Percentiles rank a stretch among this genome's conserved stretches.
Conservation (phyloP, 1,140 invertebrate genomes). For the Macrostomum lignano region DNA sequence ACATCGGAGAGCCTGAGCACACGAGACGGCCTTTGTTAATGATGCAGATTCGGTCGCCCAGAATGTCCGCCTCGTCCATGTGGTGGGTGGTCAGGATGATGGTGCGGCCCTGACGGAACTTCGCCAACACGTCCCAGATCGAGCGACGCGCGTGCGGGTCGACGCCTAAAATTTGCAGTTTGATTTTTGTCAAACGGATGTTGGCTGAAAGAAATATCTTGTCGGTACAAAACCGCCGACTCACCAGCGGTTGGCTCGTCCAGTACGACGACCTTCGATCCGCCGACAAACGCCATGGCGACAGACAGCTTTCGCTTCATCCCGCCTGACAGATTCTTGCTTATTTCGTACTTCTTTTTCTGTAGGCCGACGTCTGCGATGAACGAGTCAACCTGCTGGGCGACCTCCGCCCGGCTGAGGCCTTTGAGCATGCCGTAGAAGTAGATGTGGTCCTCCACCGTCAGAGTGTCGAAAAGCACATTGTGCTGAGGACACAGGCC, state of each 20-base stretch:
- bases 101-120: slow-evolving; percentile 30
- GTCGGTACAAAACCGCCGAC: too few relatives aligned
- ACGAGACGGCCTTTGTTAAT: slow-evolving; percentile 36
- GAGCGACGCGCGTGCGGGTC: slow-evolving; percentile 62
- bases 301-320: slow-evolving; percentile 31
- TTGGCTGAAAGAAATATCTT: too few relatives aligned
- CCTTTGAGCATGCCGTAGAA: slow-evolving; percentile 50
- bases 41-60: slow-evolving; percentile 41
- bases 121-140: slow-evolving; percentile 44
- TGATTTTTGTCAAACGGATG: not conserved
- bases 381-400: slow-evolving; percentile 27
- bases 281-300: slow-evolving; percentile 30
- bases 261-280: slow-evolving; percentile 23
- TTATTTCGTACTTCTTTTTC: slow-evolving; percentile 35
- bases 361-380: slow-evolving; percentile 32
- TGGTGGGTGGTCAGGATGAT: slow-evolving; percentile 41
- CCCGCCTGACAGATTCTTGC: slow-evolving; percentile 36
- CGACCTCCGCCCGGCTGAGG: slow-evolving; percentile 31
- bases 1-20: slow-evolving; percentile 36
- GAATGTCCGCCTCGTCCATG: slow-evolving; percentile 37
- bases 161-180: slow-evolving; percentile 49
- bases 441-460: slow-evolving; percentile 55
- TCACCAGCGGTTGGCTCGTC: slow-evolving; percentile 22
- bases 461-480: slow-evolving; percentile 61
- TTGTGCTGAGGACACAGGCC: slow-evolving; percentile 81